Percentiles rank a stretch among this genome's conserved stretches.
These are phyloP conservation scores for Recurvirostra avosetta DNA, from an alignment of 2,113 vertebrate genomes.

Conservation along the genomic window DNA sequence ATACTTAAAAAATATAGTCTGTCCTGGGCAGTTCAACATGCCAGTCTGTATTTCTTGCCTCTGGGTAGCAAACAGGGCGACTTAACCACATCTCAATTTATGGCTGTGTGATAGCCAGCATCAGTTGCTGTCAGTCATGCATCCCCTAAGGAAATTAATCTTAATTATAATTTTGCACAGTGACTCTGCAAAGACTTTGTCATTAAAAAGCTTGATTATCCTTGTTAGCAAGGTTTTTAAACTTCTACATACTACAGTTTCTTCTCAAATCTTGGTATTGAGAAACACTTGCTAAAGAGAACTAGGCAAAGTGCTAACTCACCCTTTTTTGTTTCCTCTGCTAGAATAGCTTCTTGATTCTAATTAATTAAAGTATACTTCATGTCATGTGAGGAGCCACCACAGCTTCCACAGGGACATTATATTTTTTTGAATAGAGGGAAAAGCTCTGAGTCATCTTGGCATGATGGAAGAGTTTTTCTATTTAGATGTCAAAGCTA, in stretches of 20 bases:
- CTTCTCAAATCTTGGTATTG: neutral
- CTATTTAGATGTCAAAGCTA: neutral
- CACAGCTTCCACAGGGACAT: neutral
- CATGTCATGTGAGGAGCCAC: neutral
- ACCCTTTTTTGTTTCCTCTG: neutral
- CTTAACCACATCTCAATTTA: neutral
- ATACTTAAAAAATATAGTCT: neutral
- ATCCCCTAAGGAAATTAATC: constrained; percentile 23
- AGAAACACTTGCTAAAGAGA: neutral
- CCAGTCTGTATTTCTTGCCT: neutral
- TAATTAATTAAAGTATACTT: neutral
- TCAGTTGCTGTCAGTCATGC: constrained; percentile 13
- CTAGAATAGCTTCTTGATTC: neutral
- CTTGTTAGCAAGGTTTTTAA: neutral
- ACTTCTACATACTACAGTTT: neutral
- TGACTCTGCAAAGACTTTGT: constrained; percentile 9
- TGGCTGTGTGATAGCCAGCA: neutral
- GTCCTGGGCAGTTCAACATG: neutral
- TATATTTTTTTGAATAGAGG: neutral
- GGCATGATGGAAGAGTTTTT: neutral
- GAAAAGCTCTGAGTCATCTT: neutral
- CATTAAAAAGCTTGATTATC: constrained; percentile 24
- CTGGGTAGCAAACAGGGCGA: neutral
- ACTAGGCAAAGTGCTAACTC: neutral
- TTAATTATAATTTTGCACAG: constrained; percentile 38